Base-by-base conservation (phyloP, 1,140 invertebrate species). In the Delia radicum region DNA sequence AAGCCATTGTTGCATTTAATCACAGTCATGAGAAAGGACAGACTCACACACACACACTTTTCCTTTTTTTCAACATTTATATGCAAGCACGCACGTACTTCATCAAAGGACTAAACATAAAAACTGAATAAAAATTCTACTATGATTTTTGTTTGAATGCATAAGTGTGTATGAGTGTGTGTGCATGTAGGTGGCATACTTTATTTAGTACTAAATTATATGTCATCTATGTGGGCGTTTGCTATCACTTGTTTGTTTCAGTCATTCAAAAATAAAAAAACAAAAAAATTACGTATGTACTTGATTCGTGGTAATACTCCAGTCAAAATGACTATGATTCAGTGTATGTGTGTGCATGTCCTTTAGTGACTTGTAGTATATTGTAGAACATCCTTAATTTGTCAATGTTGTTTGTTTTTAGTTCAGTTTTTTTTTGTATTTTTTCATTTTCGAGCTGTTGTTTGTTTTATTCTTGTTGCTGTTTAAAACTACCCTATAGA, bases 381-480 rank as follows among this genome's bases (percentile, higher is more conserved):
- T 42, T 42, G 37, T 55, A n/a, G 48, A 21, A 55, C 62, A 69
- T 37, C 29, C 29, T 69, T 69, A 69, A 69, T 69, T 69, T 69
- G 65, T 69, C 29, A 69, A 69, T 21, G 65, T 69, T 69, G 65
- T 69, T 69, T 69, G 65, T 24, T 69, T 31, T n/a, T 37, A 28
- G 31, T 69, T 33, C 18, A 21, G 24, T 69, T 69, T 65, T 65
- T n/a, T n/a, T 69, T 18, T 27, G 61, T 63, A 21, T 55, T 63
- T 26, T 63, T 63, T 65, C 12, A 10, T 29, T 31, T 67, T 6
- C 18, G 27, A 15, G 13, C 18, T n/a, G 27, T n/a, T 29, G n/a
- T 29, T 28, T 67, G 13, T 67, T 5, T 69, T 1, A 21, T 18
- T 21, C 13, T 69, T 69, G 29, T 33, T 69, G 29, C 21, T 18